A percentile compares a stretch with the other conserved stretches of the same genome.
These are phyloP conservation scores for Halcyon senegalensis DNA, from an alignment of 2,113 vertebrate species.

Conservation along the genomic window DNA sequence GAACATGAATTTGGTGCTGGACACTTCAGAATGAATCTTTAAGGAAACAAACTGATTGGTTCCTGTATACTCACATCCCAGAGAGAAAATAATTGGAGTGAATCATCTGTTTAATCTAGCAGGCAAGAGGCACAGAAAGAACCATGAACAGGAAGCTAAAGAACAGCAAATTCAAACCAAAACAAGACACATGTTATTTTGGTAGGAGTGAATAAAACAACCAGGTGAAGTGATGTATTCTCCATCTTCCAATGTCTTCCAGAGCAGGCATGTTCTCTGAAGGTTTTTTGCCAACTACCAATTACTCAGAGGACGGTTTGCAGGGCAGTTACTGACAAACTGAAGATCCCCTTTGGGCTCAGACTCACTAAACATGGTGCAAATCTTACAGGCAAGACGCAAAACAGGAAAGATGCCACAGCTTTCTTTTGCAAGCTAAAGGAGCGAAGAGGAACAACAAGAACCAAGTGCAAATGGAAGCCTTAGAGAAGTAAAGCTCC, in stretches of 20 bases:
- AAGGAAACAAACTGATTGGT: not conserved
- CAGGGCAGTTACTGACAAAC: not conserved
- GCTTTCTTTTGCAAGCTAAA: not conserved
- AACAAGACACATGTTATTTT: not conserved
- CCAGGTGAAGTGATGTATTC: not conserved
- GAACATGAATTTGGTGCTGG: not conserved
- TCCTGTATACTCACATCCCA: not conserved
- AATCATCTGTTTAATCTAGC: not conserved
- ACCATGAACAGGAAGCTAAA: not conserved
- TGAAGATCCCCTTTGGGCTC: not conserved
- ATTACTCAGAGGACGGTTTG: not conserved
- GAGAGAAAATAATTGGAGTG: not conserved
- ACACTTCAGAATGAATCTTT: not conserved
- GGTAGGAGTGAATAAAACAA: not conserved
- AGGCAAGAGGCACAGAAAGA: not conserved
- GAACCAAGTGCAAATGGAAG: rapidly evolving
- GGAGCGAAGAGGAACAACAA: not conserved
- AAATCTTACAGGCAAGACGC: not conserved
- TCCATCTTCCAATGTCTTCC: not conserved
- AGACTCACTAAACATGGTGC: not conserved
- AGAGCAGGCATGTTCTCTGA: not conserved
- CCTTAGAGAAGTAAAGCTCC: not conserved
- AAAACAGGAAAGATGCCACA: not conserved
- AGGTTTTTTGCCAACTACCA: not conserved
- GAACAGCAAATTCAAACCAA: not conserved